Conservation (phyloP, 2,113 vertebrate genomes). For the Tychaedon coryphoeus region DNA sequence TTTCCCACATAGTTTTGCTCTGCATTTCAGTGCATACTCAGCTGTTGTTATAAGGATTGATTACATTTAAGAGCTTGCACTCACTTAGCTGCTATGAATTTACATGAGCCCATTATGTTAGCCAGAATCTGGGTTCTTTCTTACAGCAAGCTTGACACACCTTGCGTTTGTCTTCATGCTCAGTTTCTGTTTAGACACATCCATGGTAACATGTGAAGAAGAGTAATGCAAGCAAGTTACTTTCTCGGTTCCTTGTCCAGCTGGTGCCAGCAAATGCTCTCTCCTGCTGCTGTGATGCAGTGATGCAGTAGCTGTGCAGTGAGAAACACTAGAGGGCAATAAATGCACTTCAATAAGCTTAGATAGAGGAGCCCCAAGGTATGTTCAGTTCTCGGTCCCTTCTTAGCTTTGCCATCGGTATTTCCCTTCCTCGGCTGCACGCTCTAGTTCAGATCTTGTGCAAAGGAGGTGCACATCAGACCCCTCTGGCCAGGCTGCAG, state of each 20-base stretch:
- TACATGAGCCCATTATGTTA: accelerated
- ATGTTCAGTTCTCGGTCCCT: accelerated
- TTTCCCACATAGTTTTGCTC: not conserved
- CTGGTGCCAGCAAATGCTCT: not conserved
- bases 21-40: not conserved
- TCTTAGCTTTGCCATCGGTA: not conserved
- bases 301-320: not conserved
- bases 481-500: not conserved
- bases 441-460: no score
- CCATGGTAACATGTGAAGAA: accelerated
- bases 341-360: not conserved
- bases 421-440: not conserved
- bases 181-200: not conserved
- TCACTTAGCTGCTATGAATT: not conserved
- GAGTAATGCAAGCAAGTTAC: no score
- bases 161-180: not conserved
- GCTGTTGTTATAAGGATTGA: not conserved
- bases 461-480: accelerated
- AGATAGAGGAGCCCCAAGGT: not conserved
- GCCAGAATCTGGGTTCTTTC: not conserved
- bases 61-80: not conserved
- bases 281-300: accelerated
- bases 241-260: accelerated
- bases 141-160: not conserved
- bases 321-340: slow-evolving; percentile 70